These are phyloP conservation scores for Luscinia megarhynchos DNA, from an alignment of 2,797 vertebrate genomes.

Conservation along the genomic window DNA sequence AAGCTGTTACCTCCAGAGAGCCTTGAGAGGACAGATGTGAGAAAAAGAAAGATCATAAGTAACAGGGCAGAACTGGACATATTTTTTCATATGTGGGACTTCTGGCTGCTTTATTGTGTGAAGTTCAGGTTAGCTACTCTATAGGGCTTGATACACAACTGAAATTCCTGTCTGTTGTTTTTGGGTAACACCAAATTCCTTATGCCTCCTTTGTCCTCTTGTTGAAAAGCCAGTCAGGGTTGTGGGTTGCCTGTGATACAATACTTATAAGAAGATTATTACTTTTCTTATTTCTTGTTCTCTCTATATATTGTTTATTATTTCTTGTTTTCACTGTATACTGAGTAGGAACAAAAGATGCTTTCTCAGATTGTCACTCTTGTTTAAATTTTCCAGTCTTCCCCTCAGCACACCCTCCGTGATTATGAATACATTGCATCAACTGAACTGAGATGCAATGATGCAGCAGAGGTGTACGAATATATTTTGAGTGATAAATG, in stretches of 20 bases:
- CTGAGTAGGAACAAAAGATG: background rate
- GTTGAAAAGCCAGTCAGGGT: background rate
- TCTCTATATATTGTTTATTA: fast-evolving
- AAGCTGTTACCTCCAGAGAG: background rate
- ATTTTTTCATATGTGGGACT: background rate
- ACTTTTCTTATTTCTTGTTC: background rate
- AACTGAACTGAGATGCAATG: background rate
- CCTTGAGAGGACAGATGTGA: fast-evolving
- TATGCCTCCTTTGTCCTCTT: background rate
- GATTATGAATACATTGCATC: background rate
- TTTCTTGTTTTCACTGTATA: background rate
- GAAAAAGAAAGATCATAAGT: background rate
- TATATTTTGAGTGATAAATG: constrained; percentile 36
- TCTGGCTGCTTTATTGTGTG: background rate
- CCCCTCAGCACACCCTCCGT: background rate
- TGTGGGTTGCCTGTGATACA: background rate
- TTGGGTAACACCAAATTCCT: background rate
- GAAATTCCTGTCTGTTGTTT: background rate
- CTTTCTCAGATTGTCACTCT: background rate
- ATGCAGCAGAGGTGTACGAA: background rate
- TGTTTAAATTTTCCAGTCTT: constrained; percentile 6
- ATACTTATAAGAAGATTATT: background rate
- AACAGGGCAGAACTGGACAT: background rate
- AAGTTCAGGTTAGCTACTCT: background rate
- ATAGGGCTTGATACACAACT: background rate